Percentiles rank a stretch among this genome's conserved stretches.
phyloP scores from a whole-genome alignment of 2,113 vertebrate species.

The Odontophorus gujanensis region DNA sequence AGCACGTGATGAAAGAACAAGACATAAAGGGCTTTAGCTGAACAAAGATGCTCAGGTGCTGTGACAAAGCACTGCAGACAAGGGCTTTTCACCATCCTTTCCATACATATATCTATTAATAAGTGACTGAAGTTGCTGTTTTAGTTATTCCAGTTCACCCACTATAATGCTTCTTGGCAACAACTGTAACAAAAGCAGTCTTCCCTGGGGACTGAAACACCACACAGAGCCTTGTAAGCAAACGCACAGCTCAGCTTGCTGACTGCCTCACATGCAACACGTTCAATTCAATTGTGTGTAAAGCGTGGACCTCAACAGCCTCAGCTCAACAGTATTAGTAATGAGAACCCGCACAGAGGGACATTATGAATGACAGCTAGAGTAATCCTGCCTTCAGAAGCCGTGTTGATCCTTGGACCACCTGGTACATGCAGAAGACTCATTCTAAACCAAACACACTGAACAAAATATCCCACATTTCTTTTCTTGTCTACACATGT shows the following conservation, averaged over 20 bases:
- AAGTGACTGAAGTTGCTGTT: not conserved
- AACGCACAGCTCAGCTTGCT: not conserved
- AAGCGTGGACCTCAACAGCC: not conserved
- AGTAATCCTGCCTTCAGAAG: not conserved
- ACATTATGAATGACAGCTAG: not conserved
- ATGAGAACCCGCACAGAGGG: not conserved
- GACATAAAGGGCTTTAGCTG: not conserved
- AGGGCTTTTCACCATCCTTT: not conserved
- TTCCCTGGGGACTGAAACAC: not conserved
- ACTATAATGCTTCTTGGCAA: not conserved
- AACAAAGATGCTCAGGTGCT: not conserved
- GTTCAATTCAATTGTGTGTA: not conserved
- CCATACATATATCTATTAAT: not conserved
- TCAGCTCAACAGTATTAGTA: not conserved
- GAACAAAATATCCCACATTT: not conserved
- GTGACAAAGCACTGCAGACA: not conserved
- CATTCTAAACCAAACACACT: not conserved
- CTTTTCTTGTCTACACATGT: not conserved
- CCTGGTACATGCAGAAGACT: not conserved
- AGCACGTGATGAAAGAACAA: not conserved
- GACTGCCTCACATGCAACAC: not conserved
- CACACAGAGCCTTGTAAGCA: not conserved
- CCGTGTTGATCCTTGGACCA: not conserved
- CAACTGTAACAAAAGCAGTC: not conserved
- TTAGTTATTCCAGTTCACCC: slow-evolving; percentile 24